Base-by-base conservation (phyloP, 64 coral and sea anemone species). In the Stichodactyla helianthus region DNA sequence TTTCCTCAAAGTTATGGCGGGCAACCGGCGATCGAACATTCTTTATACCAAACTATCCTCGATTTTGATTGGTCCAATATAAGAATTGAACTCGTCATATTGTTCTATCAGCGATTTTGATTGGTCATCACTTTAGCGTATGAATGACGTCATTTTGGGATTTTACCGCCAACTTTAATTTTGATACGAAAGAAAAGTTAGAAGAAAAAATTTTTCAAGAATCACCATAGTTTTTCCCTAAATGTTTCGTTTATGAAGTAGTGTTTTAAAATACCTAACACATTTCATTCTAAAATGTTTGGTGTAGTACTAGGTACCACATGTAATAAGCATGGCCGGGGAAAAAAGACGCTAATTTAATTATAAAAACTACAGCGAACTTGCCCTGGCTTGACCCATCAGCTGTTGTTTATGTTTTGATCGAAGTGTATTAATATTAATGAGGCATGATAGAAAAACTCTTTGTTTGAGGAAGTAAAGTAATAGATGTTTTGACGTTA, bases 121-220 rank as follows among this genome's bases (percentile, higher is more conserved):
- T 74, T 74, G 68, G 68, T 31, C 27, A 23, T 27, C 3, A 10
- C 27, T 74, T 74, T 74, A n/a, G 68, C 26, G 68, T n/a, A 31
- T 20, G 6, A 9, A 27, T 74, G 68, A 74, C 68, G 68, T 74
- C 68, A 74, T 74, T 10, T 27, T 0, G 68, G 68, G 68, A 74
- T 74, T 74, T 74, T 74, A 74, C 68, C 68, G 68, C 68, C 68
- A 35, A 74, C 68, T 74, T 74, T 23, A 74, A 74, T 74, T 6
- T 27, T 31, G 26, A 74, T 11, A 5, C 25, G 22, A 9, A 74
- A 74, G 55, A 15, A 74, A 74, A 35, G 9, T 12, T 20, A 9
- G 62, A 65, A 65, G 22, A 65, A 6, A 65, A 20, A n/a, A 0
- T 65, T n/a, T n/a, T 65, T 5, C 5, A 65, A 65, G 20, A n/a